Conservation (phyloP, 2,797 vertebrate species). For the Sphenopsis melanotis region DNA sequence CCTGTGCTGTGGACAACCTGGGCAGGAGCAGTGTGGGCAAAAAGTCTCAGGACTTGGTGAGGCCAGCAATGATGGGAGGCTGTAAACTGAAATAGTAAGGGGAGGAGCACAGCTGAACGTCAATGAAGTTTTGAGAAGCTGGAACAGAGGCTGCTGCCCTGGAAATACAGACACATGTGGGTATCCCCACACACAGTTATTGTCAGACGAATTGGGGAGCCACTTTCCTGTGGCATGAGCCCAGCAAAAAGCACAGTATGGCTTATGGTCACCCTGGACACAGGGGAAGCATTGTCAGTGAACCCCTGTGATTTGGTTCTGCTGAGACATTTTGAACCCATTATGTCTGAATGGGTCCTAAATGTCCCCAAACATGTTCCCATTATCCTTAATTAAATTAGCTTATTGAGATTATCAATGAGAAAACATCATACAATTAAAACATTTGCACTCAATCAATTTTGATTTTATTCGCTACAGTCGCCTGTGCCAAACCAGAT, state of each 20-base stretch:
- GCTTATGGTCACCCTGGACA: neutral
- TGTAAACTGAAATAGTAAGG: neutral
- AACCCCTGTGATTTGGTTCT: neutral
- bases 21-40: neutral
- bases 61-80: fast-evolving
- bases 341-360: neutral
- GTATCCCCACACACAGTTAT: neutral
- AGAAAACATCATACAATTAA: constrained; percentile 53
- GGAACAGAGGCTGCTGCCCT: neutral
- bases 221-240: neutral
- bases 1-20: neutral
- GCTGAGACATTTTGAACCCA: constrained; percentile 11
- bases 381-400: constrained; percentile 45
- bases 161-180: neutral
- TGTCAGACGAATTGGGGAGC: neutral
- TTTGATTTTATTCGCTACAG: constrained; percentile 46
- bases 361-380: neutral
- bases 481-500: constrained; percentile 26
- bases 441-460: constrained; percentile 63
- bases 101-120: neutral
- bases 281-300: neutral
- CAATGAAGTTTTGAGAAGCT: neutral
- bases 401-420: constrained; percentile 35
- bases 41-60: neutral
- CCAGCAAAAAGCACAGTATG: neutral